These are phyloP conservation scores for Drosophila hamatofila DNA, from an alignment of 2,888 invertebrate genomes.

Conservation along the genomic window DNA sequence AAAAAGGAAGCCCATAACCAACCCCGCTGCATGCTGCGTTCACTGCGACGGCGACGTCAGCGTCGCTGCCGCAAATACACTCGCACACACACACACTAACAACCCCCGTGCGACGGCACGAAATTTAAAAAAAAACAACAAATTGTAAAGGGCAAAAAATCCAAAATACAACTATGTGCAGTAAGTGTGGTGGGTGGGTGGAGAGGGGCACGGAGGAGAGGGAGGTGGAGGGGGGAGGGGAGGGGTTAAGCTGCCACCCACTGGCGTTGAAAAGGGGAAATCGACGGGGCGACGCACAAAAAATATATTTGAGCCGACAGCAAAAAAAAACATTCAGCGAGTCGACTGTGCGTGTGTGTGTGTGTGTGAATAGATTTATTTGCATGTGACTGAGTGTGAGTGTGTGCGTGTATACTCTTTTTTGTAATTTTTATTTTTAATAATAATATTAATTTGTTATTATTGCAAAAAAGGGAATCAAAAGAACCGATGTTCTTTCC, in stretches of 20 bases:
- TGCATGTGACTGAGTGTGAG: conserved; percentile 23
- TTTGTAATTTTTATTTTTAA: conserved; percentile 49
- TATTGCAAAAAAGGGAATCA: conserved; percentile 20
- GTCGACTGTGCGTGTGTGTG: conserved; percentile 11
- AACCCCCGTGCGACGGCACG: conserved; percentile 67
- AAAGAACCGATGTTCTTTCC: neutral
- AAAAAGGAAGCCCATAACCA: conserved; percentile 67
- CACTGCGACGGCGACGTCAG: conserved; percentile 41
- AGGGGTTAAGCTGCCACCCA: conserved; percentile 44
- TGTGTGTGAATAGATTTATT: conserved; percentile 34
- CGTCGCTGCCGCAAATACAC: conserved; percentile 43
- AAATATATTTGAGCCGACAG: conserved; percentile 36
- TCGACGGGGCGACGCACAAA: conserved; percentile 71
- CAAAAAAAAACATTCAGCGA: conserved; percentile 11
- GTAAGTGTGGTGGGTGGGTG: conserved; percentile 21
- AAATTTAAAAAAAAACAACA: conserved; percentile 66
- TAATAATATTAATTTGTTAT: conserved; percentile 56
- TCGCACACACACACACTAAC: conserved; percentile 57
- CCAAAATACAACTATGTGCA: conserved; percentile 64
- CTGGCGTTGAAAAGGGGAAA: conserved; percentile 71
- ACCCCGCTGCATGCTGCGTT: conserved; percentile 72
- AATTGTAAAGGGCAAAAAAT: conserved; percentile 62
- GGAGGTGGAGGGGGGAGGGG: neutral
- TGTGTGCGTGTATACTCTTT: conserved; percentile 21
- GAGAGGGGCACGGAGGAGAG: neutral